Evolutionary conservation across 2,113 vertebrate genomes (phyloP).

Genomic region (Varanus salvator): DNA sequence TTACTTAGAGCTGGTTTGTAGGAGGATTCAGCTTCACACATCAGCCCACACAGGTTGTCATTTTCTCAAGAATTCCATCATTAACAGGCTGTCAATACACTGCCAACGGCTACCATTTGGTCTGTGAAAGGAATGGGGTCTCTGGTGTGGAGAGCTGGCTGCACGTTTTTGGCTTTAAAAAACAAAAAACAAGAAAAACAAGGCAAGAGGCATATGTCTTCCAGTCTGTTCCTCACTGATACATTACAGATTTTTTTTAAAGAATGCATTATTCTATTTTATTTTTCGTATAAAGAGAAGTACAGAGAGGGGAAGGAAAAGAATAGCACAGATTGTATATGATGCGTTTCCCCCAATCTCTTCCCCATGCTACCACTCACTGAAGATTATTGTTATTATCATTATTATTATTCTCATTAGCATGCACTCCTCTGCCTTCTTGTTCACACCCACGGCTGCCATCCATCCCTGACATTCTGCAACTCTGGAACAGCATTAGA

Average conservation of each 20-base stretch:
- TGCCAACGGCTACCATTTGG: conserved; percentile 83
- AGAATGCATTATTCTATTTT: neutral
- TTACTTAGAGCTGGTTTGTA: conserved; percentile 72
- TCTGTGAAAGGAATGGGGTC: conserved; percentile 76
- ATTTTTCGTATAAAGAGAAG: conserved; percentile 32
- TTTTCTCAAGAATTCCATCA: conserved; percentile 83
- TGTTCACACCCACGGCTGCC: neutral
- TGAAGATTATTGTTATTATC: neutral
- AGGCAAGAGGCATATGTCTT: conserved; percentile 82
- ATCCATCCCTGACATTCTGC: neutral
- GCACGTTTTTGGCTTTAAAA: conserved; percentile 45
- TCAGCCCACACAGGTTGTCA: conserved; percentile 82
- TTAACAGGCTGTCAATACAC: conserved; percentile 85
- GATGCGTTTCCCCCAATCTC: conserved; percentile 25
- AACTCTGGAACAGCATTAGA: neutral
- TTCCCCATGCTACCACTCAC: neutral
- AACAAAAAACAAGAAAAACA: conserved; percentile 70
- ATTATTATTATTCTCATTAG: neutral
- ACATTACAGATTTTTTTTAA: conserved; percentile 54
- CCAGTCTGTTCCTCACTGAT: conserved; percentile 82
- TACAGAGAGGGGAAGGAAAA: conserved; percentile 35
- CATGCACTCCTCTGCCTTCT: fast-evolving
- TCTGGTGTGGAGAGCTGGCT: conserved; percentile 78
- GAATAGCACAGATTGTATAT: conserved; percentile 30
- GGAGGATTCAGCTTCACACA: conserved; percentile 71